Base-by-base conservation (phyloP, 1,140 invertebrate species). In the Colletes latitarsis region DNA sequence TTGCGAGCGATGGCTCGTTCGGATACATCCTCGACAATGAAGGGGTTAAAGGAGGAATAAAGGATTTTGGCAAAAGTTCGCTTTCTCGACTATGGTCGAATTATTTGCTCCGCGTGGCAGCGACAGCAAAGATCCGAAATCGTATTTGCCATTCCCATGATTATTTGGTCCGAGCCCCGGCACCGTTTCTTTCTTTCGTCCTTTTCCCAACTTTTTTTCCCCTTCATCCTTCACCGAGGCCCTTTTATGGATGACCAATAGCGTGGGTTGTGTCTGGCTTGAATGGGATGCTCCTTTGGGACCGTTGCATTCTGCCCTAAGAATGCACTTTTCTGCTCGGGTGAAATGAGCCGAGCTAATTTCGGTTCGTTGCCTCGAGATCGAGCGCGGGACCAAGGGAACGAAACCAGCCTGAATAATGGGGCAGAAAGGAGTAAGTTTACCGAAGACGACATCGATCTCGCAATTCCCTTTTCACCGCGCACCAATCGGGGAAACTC, bases 71-170 rank as follows among this genome's bases (percentile, higher is more conserved):
- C 90, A 76, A 91, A 82, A 88, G 82, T 77, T 81, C 66, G 67
- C 84, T 78, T 75, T 85, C 64, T 63, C 72, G 81, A 63, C 70
- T 86, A 62, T 74, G 53, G 9, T 4, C 86, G 78, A 90, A 89
- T 89, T 70, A 89, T 86, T 88, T 84, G 88, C 83, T 86, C 72
- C 81, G 79, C 30, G 52, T 84, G 70, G 64, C 77, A 85, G 80
- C 72, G 82, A 88, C 87, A 73, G 82, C 85, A 70, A n/a, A 77
- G 70, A 80, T 74, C 75, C 73, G 70, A 77, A 91, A 91, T 90
- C 87, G 87, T 91, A 92, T 92, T 92, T 92, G 87, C 91, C 71
- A 91, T 92, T 92, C 91, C 91, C 92, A 92, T 92, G 90, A 92
- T 91, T 86, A 90, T 89, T 89, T 87, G 78, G 49, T 46, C 57